Percentiles rank a stretch among this genome's conserved stretches.
These are phyloP conservation scores for Campoplex nolae DNA, from an alignment of 2,888 invertebrate genomes.

Conservation along the genomic window DNA sequence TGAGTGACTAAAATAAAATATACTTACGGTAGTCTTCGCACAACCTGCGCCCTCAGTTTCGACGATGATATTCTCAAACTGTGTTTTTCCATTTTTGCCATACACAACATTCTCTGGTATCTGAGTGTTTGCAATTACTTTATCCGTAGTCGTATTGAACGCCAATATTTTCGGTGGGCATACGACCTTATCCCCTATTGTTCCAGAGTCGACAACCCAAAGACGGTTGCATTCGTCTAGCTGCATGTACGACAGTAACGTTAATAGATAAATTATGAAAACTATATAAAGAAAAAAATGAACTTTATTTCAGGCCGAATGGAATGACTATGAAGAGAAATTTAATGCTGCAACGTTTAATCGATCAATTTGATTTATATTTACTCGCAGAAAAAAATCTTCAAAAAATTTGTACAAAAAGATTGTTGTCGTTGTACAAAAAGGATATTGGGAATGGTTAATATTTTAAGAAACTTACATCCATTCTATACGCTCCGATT, in stretches of 20 bases:
- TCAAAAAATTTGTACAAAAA: too few species aligned
- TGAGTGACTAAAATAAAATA: not conserved
- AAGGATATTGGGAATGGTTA: not conserved
- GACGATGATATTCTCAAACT: slow-evolving; percentile 14
- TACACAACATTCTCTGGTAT: slow-evolving; percentile 15
- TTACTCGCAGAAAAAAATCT: too few species aligned
- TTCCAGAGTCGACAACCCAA: slow-evolving; percentile 37
- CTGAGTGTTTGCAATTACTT: not conserved
- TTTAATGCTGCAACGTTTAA: too few species aligned
- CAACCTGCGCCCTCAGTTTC: slow-evolving; percentile 8
- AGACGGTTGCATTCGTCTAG: slow-evolving; percentile 38
- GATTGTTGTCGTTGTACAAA: too few species aligned
- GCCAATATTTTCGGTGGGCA: slow-evolving; percentile 37
- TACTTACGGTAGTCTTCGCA: slow-evolving; percentile 9
- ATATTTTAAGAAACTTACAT: slow-evolving; percentile 85
- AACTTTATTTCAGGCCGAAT: too few species aligned
- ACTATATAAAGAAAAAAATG: not conserved
- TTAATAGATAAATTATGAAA: not conserved
- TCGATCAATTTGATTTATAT: too few species aligned
- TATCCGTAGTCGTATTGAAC: slow-evolving; percentile 1
- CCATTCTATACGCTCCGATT: slow-evolving; percentile 89
- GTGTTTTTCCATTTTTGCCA: slow-evolving; percentile 27
- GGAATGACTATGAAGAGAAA: too few species aligned
- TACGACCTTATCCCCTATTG: not conserved
- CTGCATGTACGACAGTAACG: not conserved